These are phyloP conservation scores for Hypothenemus hampei DNA, from an alignment of 1,140 invertebrate species.

Conservation along the genomic window DNA sequence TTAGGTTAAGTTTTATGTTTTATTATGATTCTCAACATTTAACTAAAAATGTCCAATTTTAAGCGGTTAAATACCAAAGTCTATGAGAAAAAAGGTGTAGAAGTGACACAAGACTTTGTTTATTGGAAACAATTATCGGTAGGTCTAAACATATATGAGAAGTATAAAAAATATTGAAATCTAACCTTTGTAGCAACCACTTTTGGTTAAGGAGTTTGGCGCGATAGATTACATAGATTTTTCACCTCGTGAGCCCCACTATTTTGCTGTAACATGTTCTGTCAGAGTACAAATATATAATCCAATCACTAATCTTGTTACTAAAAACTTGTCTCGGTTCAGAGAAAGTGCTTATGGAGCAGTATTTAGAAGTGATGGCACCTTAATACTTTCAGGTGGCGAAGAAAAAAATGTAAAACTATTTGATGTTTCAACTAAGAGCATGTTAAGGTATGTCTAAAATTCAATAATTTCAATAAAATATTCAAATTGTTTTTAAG, in stretches of 20 bases:
- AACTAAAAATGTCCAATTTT: no score
- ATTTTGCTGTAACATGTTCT: conserved; percentile 87
- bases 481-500: conserved; percentile 26
- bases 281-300: conserved; percentile 90
- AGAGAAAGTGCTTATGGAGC: conserved; percentile 82
- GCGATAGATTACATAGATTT: conserved; percentile 88
- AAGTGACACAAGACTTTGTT: conserved; percentile 66
- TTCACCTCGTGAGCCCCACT: conserved; percentile 77
- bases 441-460: conserved; percentile 54
- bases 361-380: conserved; percentile 80
- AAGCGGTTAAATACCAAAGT: conserved; percentile 69
- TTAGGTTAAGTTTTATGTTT: no score
- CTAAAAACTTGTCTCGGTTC: conserved; percentile 82
- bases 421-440: conserved; percentile 80
- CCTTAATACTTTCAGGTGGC: conserved; percentile 78
- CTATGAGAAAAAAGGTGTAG: conserved; percentile 61
- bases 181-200: conserved; percentile 70
- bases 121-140: conserved; percentile 85
- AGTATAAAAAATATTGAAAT: no score
- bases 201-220: conserved; percentile 88
- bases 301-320: conserved; percentile 76
- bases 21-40: no score
- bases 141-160: no score
- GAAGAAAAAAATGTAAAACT: conserved; percentile 83
- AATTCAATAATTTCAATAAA: conserved; percentile 6